A percentile compares a stretch with the other conserved stretches of the same genome.
These are phyloP conservation scores for Corythornis cristatus DNA, from an alignment of 2,113 vertebrate species.

Conservation along the genomic window DNA sequence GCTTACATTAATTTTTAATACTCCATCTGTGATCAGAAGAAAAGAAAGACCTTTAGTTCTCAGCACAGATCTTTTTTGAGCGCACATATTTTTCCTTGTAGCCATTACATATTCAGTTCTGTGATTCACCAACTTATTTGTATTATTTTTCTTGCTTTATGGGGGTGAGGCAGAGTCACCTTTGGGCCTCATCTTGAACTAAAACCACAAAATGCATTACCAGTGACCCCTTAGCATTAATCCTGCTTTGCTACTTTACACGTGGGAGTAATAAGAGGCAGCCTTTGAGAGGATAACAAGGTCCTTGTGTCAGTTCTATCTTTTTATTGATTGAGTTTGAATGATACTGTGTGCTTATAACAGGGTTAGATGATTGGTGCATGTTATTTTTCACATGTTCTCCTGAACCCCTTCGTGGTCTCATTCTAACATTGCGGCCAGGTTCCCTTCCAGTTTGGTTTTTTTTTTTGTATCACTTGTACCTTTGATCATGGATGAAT, in stretches of 20 bases:
- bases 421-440: conserved; percentile 4
- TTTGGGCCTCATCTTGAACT: conserved; percentile 2
- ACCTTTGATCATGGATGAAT: conserved; percentile 42
- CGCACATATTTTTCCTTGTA: conserved; percentile 25
- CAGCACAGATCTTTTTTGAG: conserved; percentile 51
- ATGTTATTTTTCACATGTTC: background rate
- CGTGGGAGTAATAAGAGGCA: conserved; percentile 12
- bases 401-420: background rate
- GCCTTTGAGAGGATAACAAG: conserved; percentile 15
- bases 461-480: background rate
- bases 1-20: conserved; percentile 72
- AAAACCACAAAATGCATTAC: background rate
- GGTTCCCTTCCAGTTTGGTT: background rate
- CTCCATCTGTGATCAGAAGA: conserved; percentile 68
- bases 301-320: background rate
- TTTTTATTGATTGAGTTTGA: background rate
- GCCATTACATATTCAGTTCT: conserved; percentile 9
- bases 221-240: background rate
- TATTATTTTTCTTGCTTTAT: conserved; percentile 7
- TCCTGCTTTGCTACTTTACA: background rate
- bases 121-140: conserved; percentile 27
- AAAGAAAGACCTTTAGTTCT: conserved; percentile 62
- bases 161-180: background rate
- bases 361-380: background rate
- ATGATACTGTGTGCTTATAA: background rate